phyloP scores from a whole-genome alignment of 2,888 invertebrate genomes.

The Drosophila nr. perissopoda region DNA sequence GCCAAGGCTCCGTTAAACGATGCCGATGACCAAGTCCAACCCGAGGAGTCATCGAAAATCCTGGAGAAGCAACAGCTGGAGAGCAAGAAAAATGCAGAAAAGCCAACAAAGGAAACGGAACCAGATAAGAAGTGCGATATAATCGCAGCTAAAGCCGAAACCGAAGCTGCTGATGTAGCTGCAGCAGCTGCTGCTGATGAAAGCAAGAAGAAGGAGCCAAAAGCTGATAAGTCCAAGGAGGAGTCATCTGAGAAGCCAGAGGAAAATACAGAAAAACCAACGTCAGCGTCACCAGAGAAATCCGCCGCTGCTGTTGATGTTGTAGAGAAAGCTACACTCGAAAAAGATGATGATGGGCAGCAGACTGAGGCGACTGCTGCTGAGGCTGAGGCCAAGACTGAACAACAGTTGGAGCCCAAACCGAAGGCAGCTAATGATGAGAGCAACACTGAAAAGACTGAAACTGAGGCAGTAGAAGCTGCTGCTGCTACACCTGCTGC shows the following conservation, averaged over 20 bases:
- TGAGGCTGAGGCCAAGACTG: constrained; percentile 37
- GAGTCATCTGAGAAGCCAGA: constrained; percentile 8
- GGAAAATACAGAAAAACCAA: constrained; percentile 23
- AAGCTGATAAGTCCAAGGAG: constrained; percentile 20
- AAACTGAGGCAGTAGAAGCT: constrained; percentile 28
- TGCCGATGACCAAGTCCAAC: constrained; percentile 14
- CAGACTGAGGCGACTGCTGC: constrained; percentile 2
- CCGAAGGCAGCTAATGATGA: constrained; percentile 17
- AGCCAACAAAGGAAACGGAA: constrained; percentile 6
- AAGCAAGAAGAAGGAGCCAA: constrained; percentile 4
- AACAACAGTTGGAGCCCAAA: constrained; percentile 32
- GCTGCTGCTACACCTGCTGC: background rate
- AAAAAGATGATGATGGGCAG: background rate
- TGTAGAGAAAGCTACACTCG: constrained; percentile 6
- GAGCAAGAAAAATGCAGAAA: constrained; percentile 29
- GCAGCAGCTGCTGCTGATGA: constrained; percentile 9
- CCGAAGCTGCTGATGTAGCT: background rate
- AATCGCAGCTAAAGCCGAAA: background rate
- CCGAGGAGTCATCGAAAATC: constrained; percentile 45
- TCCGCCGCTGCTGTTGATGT: constrained; percentile 16
- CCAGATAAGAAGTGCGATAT: constrained; percentile 13
- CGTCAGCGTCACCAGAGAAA: constrained; percentile 26
- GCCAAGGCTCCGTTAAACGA: constrained; percentile 23
- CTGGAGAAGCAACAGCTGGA: constrained; percentile 66
- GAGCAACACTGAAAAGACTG: constrained; percentile 62